Conservation (phyloP, 2,797 vertebrate genomes). For the Carcharodon carcharias region DNA sequence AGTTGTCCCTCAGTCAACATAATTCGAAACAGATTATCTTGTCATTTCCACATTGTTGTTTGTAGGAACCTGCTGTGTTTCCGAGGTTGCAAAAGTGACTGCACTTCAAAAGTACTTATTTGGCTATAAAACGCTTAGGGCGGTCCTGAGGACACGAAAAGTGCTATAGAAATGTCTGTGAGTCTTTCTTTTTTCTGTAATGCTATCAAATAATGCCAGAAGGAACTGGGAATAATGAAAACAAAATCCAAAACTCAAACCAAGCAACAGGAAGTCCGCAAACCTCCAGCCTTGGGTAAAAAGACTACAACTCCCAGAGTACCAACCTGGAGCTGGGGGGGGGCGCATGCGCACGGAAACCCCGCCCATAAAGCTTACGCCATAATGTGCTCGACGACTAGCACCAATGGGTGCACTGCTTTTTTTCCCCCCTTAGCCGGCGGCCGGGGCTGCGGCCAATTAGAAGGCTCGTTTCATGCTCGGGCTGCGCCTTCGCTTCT, state of each 20-base stretch:
- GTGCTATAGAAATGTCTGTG: too few species aligned
- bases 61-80: not conserved
- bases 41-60: too few species aligned
- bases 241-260: not conserved
- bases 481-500: not conserved
- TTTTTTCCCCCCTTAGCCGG: not conserved
- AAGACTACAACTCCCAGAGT: not conserved
- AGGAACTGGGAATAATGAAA: not conserved
- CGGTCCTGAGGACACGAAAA: not conserved
- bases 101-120: not conserved
- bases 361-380: not conserved
- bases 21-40: too few species aligned
- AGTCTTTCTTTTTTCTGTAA: not conserved
- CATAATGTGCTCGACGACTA: not conserved
- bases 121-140: not conserved
- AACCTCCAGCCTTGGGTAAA: not conserved
- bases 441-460: not conserved
- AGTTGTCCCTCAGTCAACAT: too few species aligned
- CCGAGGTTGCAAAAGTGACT: not conserved
- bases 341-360: not conserved
- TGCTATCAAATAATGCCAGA: not conserved
- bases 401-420: not conserved
- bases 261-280: not conserved
- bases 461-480: not conserved
- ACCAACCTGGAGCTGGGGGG: not conserved